phyloP scores from a whole-genome alignment of 2,888 invertebrate species.

The Capitulum mitella region DNA sequence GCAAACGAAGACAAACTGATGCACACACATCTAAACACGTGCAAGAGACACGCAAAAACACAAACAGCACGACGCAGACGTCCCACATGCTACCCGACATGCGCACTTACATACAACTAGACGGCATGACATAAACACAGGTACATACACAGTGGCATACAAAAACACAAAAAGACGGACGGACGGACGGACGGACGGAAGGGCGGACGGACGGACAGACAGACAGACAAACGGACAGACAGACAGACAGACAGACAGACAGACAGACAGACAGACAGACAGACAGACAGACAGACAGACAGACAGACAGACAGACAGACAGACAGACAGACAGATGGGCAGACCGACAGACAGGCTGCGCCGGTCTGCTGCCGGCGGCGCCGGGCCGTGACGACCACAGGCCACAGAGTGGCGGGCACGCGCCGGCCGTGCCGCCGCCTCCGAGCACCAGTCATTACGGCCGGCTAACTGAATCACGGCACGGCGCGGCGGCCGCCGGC shows the following conservation, averaged over 20 bases:
- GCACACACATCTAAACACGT: too few species aligned
- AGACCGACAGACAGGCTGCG: background rate
- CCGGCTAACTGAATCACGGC: too few species aligned
- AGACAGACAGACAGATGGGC: background rate
- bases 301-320: background rate
- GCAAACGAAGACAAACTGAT: too few species aligned
- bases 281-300: constrained; percentile 15
- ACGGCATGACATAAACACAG: background rate
- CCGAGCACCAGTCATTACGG: too few species aligned
- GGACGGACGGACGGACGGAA: background rate
- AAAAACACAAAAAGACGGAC: background rate
- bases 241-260: constrained; percentile 7
- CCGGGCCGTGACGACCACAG: background rate
- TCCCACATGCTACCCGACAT: too few species aligned
- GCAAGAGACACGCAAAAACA: too few species aligned
- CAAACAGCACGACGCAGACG: too few species aligned
- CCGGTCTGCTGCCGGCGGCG: too few species aligned
- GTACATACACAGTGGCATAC: background rate
- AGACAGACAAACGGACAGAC: too few species aligned
- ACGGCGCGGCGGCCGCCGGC: too few species aligned
- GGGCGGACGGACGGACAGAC: too few species aligned
- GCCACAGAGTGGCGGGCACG: background rate
- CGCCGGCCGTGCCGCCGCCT: too few species aligned
- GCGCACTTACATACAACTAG: background rate
- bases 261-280: constrained; percentile 18